Percentiles rank a stretch among this genome's conserved stretches.
Conservation (phyloP, 1,140 invertebrate species). For the Drosophila subobscura region DNA sequence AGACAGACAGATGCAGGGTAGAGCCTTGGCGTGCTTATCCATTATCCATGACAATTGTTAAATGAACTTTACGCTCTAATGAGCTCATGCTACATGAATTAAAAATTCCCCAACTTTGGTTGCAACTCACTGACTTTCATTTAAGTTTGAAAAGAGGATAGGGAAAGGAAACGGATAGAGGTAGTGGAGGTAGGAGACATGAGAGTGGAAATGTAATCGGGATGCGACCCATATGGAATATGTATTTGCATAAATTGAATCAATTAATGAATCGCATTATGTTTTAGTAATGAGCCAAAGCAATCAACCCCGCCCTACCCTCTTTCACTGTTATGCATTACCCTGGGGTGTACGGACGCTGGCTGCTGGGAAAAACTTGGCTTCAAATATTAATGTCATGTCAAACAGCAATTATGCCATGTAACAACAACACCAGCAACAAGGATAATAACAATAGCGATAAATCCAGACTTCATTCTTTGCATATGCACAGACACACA, state of each 20-base stretch:
- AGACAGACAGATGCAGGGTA: conserved; percentile 23
- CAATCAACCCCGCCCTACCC: conserved; percentile 3
- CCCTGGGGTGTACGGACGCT: background rate
- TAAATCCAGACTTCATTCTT: conserved; percentile 68
- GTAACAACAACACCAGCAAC: conserved; percentile 48
- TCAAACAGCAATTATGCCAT: conserved; percentile 79
- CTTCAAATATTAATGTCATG: conserved; percentile 81
- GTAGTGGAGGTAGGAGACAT: too few relatives aligned
- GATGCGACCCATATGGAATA: conserved; percentile 6
- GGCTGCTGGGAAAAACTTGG: conserved; percentile 34
- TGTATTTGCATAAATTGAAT: conserved; percentile 53
- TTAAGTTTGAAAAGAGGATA: conserved; percentile 13
- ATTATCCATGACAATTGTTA: conserved; percentile 79
- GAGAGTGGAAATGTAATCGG: too few relatives aligned
- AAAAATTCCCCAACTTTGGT: conserved; percentile 46
- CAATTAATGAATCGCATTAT: conserved; percentile 53
- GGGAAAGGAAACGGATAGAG: too few relatives aligned
- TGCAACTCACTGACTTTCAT: conserved; percentile 41
- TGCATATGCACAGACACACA: conserved; percentile 38
- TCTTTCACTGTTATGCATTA: background rate
- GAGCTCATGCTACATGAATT: conserved; percentile 67
- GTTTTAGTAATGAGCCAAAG: conserved; percentile 51
- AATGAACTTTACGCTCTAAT: conserved; percentile 80
- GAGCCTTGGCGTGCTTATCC: conserved; percentile 45
- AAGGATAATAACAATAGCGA: conserved; percentile 48